Percentiles rank a stretch among this genome's conserved stretches.
phyloP scores from a whole-genome alignment of 2,797 vertebrate genomes.

The Sebastes jordani region DNA sequence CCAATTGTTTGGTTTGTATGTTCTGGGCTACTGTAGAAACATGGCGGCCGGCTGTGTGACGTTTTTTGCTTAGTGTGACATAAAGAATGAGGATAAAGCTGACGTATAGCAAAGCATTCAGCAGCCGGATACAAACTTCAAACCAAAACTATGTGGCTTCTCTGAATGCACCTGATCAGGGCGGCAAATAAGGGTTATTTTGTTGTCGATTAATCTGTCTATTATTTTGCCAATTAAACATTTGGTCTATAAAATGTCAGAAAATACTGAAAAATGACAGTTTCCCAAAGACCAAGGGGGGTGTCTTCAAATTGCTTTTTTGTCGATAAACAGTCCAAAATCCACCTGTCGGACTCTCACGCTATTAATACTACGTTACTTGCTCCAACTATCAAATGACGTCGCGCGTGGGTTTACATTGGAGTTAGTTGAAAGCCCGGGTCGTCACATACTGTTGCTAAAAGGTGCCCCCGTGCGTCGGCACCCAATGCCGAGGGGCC shows the following conservation, averaged over 20 bases:
- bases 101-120: not conserved
- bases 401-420: too few species aligned
- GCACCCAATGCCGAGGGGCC: too few species aligned
- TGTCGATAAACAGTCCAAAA: not conserved
- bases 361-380: too few species aligned
- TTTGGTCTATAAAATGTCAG: not conserved
- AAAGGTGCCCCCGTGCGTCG: too few species aligned
- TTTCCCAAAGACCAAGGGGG: not conserved
- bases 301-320: not conserved
- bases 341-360: too few species aligned
- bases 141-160: not conserved
- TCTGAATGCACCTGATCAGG: not conserved
- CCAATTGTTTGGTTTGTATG: too few species aligned
- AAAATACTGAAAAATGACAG: not conserved
- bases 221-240: not conserved
- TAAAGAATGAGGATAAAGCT: not conserved
- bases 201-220: not conserved
- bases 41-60: too few species aligned
- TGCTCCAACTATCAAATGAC: too few species aligned
- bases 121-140: not conserved
- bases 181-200: not conserved
- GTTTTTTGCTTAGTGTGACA: not conserved
- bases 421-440: too few species aligned
- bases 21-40: too few species aligned
- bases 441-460: too few species aligned